phyloP scores from a whole-genome alignment of 2,797 vertebrate genomes.

The Ciconia nigra region DNA sequence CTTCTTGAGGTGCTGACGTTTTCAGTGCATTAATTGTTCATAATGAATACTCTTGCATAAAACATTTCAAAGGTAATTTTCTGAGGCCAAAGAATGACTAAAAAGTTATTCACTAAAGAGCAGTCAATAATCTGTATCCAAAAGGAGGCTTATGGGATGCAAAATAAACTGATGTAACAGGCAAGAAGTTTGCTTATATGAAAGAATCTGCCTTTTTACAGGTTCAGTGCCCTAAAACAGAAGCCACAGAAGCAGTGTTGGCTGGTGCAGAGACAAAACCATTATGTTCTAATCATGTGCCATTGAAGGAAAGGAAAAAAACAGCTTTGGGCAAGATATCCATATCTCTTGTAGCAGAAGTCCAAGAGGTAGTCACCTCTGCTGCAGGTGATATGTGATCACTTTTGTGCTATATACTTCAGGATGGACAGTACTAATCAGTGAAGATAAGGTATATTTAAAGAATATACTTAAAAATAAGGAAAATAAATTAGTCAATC shows the following conservation, averaged over 20 bases:
- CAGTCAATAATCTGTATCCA: constrained; percentile 59
- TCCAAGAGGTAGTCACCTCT: neutral
- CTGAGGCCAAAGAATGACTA: constrained; percentile 63
- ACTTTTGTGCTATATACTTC: neutral
- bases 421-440: neutral
- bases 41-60: constrained; percentile 63
- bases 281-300: neutral
- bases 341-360: neutral
- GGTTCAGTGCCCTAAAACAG: constrained; percentile 10
- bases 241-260: neutral
- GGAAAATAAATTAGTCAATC: neutral
- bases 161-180: constrained; percentile 48
- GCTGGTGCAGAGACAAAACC: neutral
- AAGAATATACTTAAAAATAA: neutral
- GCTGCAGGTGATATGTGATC: neutral
- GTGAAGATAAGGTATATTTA: neutral
- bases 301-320: neutral
- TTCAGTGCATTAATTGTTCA: constrained; percentile 67
- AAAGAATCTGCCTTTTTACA: neutral
- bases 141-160: neutral
- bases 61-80: constrained; percentile 65
- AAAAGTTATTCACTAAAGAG: constrained; percentile 59
- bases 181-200: neutral
- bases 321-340: neutral
- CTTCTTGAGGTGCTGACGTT: constrained; percentile 52